These are phyloP conservation scores for Salvelinus sp. DNA, from an alignment of 2,113 vertebrate genomes.

Conservation along the genomic window DNA sequence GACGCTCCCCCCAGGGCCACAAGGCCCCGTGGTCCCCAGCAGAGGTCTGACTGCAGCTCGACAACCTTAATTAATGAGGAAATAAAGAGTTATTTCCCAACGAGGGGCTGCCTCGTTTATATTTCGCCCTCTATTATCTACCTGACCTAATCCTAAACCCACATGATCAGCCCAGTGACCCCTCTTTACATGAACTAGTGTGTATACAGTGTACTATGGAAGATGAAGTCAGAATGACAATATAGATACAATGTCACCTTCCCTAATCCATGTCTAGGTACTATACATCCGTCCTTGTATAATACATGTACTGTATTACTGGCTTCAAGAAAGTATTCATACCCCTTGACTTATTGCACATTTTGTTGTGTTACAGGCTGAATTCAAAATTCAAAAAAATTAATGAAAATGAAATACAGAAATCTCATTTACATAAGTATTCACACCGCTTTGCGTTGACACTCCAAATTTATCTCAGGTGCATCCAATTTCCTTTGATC, in stretches of 20 bases:
- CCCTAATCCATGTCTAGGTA: neutral
- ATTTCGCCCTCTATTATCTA: conserved; percentile 43
- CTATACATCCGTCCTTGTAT: no score
- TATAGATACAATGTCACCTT: neutral
- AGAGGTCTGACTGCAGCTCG: conserved; percentile 32
- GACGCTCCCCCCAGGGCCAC: conserved; percentile 38
- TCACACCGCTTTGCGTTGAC: no score
- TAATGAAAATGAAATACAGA: no score
- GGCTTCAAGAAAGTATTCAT: no score
- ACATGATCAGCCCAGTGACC: neutral
- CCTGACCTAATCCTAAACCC: conserved; percentile 26
- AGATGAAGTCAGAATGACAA: neutral
- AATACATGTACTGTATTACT: no score
- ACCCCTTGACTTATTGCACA: no score
- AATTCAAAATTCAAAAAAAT: no score
- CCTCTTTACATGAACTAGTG: neutral
- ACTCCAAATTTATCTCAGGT: no score
- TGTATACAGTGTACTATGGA: neutral
- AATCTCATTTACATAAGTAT: no score
- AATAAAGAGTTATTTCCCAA: conserved; percentile 47
- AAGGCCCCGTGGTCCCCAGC: conserved; percentile 34
- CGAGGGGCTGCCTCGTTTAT: conserved; percentile 38
- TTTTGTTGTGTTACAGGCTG: no score
- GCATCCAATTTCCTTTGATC: no score
- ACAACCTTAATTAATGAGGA: conserved; percentile 59